phyloP scores from a whole-genome alignment of 2,888 invertebrate genomes.

The Pycnomerus fuliginosus region DNA sequence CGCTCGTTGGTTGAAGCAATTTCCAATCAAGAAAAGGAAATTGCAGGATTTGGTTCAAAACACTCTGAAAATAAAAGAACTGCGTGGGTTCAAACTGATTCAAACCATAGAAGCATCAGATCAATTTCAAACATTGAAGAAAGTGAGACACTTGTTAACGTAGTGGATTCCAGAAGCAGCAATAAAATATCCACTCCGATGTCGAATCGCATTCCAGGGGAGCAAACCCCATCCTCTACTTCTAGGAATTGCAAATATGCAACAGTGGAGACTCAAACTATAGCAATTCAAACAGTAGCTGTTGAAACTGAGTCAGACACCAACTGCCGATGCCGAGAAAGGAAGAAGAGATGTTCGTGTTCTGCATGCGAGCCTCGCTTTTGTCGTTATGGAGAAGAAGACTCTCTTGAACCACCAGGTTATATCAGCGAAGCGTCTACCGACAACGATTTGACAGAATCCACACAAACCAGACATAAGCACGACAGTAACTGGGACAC shows the following conservation, averaged over 20 bases:
- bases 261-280: slow-evolving; percentile 9
- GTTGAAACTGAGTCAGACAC: slow-evolving; percentile 3
- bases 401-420: background rate
- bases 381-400: slow-evolving; percentile 1
- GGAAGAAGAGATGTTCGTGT: slow-evolving; percentile 1
- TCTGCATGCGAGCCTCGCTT: background rate
- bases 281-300: slow-evolving; percentile 3
- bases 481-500: background rate
- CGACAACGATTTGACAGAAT: no score
- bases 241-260: background rate
- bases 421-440: background rate
- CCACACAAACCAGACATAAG: background rate
- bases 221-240: background rate
- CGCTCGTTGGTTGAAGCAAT: no score
- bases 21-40: no score
- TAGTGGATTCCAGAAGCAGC: no score
- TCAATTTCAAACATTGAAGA: no score
- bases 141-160: no score
- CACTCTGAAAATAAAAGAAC: no score
- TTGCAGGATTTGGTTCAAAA: no score
- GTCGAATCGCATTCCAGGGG: no score
- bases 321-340: slow-evolving; percentile 1
- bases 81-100: no score
- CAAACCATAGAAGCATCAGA: no score
- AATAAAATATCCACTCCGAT: no score